Evolutionary conservation across 2,797 vertebrate species (phyloP).

Genomic region (Cetoscarus ocellatus): DNA sequence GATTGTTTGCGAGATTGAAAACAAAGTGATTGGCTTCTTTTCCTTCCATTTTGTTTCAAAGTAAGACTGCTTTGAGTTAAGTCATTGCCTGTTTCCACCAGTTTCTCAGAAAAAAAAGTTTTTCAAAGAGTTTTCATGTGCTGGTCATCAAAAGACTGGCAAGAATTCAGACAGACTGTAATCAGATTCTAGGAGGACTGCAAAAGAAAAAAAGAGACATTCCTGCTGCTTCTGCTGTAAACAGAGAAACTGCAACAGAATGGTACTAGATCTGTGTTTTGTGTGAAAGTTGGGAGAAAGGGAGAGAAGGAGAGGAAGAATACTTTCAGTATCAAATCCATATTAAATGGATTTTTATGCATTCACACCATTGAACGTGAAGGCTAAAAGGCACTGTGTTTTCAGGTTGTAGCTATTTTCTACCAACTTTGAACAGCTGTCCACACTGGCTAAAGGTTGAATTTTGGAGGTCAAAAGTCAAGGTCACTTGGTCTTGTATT

Average conservation of each 20-base stretch:
- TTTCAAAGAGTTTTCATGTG: constrained; percentile 8
- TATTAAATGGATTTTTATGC: too few species aligned
- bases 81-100: constrained; percentile 5
- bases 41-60: background rate
- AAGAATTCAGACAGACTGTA: constrained; percentile 23
- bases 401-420: too few species aligned
- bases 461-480: too few species aligned
- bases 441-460: too few species aligned
- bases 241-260: constrained; percentile 5
- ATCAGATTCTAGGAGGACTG: constrained; percentile 45
- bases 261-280: too few species aligned
- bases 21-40: background rate
- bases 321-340: too few species aligned
- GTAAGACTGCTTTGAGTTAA: background rate
- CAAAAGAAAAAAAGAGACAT: constrained; percentile 12
- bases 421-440: too few species aligned
- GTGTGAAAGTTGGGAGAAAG: too few species aligned
- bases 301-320: too few species aligned
- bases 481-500: too few species aligned
- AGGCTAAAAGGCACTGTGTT: too few species aligned
- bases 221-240: constrained; percentile 42
- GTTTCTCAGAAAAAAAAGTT: background rate
- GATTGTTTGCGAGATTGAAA: background rate
- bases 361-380: too few species aligned
- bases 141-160: constrained; percentile 35